Conservation (phyloP, 2,113 vertebrate species). For the Reinhardtius hippoglossoides region DNA sequence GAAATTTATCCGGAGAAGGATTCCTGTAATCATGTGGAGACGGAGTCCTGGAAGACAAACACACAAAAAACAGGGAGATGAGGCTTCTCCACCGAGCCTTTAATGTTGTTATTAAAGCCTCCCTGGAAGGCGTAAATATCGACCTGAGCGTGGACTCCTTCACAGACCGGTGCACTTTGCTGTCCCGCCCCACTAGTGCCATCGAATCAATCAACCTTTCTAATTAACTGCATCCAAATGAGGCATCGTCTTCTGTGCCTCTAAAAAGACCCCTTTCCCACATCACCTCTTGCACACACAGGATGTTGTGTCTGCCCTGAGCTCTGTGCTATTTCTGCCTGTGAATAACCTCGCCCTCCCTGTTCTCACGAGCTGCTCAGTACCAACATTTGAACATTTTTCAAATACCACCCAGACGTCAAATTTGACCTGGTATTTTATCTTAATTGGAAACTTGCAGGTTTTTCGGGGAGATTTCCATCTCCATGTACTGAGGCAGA, state of each 20-base stretch:
- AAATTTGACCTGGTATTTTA: constrained; percentile 1
- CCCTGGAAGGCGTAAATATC: constrained; percentile 74
- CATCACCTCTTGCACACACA: constrained; percentile 44
- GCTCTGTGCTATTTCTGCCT: constrained; percentile 55
- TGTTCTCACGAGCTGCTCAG: neutral
- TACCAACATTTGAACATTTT: neutral
- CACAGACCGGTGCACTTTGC: constrained; percentile 75
- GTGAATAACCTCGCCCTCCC: constrained; percentile 24
- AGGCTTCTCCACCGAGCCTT: constrained; percentile 54
- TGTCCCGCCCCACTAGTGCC: constrained; percentile 62
- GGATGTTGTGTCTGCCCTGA: constrained; percentile 29
- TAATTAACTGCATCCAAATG: constrained; percentile 83
- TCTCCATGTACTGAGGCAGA: neutral
- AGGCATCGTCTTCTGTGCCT: constrained; percentile 51
- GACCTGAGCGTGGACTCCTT: constrained; percentile 76
- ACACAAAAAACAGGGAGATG: constrained; percentile 11
- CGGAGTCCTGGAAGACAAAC: constrained; percentile 42
- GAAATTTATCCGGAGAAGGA: constrained; percentile 23
- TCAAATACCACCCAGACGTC: constrained; percentile 13
- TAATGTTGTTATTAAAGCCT: constrained; percentile 77
- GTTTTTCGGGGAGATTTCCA: neutral
- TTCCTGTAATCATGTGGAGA: constrained; percentile 46
- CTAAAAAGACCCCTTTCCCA: constrained; percentile 55
- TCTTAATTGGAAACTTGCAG: neutral
- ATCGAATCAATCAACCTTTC: constrained; percentile 82